Evolutionary conservation across 1,140 invertebrate genomes (phyloP).

Genomic region (Mycetomoellerius zeteki): DNA sequence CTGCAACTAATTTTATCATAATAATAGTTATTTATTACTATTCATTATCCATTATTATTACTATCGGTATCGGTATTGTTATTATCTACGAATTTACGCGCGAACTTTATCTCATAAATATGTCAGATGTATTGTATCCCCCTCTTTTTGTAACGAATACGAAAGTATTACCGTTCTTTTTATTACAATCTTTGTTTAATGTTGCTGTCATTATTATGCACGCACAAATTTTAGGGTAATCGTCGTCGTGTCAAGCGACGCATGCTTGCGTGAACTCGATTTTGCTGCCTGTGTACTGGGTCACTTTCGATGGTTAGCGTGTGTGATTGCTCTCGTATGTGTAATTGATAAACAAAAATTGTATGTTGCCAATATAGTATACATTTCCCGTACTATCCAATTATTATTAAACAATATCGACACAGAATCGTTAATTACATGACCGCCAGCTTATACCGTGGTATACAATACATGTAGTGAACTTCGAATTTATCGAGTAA

Average conservation of each 20-base stretch:
- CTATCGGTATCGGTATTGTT: constrained; percentile 70
- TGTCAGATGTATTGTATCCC: constrained; percentile 61
- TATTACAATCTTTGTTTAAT: constrained; percentile 40
- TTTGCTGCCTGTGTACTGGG: constrained; percentile 33
- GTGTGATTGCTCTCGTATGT: constrained; percentile 26
- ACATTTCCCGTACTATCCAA: constrained; percentile 4
- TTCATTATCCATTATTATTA: constrained; percentile 74
- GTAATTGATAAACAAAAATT: constrained; percentile 13
- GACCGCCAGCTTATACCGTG: neutral
- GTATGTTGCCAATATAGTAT: neutral
- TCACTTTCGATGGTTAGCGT: constrained; percentile 29
- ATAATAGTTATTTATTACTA: constrained; percentile 74
- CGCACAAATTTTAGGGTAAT: constrained; percentile 37
- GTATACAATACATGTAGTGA: neutral
- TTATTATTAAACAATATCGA: constrained; percentile 30
- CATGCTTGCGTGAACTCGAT: constrained; percentile 46
- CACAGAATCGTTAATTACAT: constrained; percentile 26
- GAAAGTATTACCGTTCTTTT: constrained; percentile 68
- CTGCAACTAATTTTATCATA: constrained; percentile 78
- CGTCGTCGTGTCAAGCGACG: constrained; percentile 50
- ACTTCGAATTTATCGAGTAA: neutral
- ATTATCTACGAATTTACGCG: constrained; percentile 67
- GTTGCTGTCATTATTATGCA: constrained; percentile 59
- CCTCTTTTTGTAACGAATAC: constrained; percentile 66
- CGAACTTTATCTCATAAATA: constrained; percentile 71